Evolutionary conservation across 1,140 invertebrate species (phyloP), one percentile per base, ranked within the genome.

Genomic region (Lasioglossum albipes): DNA sequence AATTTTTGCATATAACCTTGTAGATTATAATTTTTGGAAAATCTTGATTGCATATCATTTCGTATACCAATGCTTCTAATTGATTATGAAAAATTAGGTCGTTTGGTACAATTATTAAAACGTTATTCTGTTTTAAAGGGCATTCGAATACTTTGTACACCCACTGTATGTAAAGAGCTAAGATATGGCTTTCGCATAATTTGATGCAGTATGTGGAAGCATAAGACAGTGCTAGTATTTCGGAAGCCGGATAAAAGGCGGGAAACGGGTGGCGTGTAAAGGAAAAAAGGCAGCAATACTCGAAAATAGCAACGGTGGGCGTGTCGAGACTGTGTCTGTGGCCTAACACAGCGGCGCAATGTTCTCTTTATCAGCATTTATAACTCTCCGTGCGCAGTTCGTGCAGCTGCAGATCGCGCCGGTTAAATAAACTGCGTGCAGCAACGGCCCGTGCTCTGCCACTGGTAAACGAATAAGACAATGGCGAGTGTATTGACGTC

Each of bases 341-440:
- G 20, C 45, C 13, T 20, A 73, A 62, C 49, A 76, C 72, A 74
- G 66, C 45, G 57, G 64, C 45, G 18, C 49, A 59, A 36, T 52
- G n/a, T 31, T 67, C 16, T 59, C 52, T 83, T 83, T 82, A 71
- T 82, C 77, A 82, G 78, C 82, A 59, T 84, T 84, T 84, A 84
- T 84, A 84, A 81, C 79, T 81, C 79, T 81, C 49, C 52, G n/a
- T 70, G 76, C 54, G 69, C 22, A 57, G 68, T 31, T 5, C 18
- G 52, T 66, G 57, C 78, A 71, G 81, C 70, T 74, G 76, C 57
- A 66, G 77, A 72, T 27, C 57, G 68, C 69, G 36, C 36, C 36
- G 69, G 66, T 81, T 84, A 84, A 84, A 84, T 84, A 84, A 84
- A 84, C 82, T 66, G 36, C n/a, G 27, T 36, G 81, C 80, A 52